Base-by-base conservation (phyloP, 2,888 invertebrate genomes). In the Neoascia interrupta region DNA sequence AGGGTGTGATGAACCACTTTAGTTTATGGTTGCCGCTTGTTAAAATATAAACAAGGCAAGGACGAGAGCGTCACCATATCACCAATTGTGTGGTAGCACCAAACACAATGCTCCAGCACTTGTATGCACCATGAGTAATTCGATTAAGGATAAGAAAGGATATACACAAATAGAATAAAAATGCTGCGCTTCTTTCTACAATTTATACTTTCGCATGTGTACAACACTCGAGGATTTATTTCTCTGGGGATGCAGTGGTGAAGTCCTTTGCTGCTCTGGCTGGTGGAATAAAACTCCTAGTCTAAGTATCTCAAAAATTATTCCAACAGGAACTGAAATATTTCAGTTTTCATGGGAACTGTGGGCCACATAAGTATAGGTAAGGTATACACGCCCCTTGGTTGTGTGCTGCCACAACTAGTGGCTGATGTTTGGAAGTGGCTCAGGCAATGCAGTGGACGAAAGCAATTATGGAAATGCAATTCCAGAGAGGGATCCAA, bases 301-400 rank as follows among this genome's bases (percentile, higher is more conserved):
- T 76, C 76, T 72, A 76, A 76, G 70, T 72, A 76, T 76, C 58
- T 76, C 63, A 64, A 72, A 76, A 76, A 64, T 76, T 76, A 76
- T 76, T 69, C 51, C 58, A 69, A 58, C 47, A 21, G 15, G 39
- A 15, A 39, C 49, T 39, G 58, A 68, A 21, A 56, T 56, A 61
- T 49, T 73, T 58, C 15, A 43, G 43, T 34, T 56, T 37, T 53
- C 53, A 37, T 31, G 18, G 4, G 13, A 31, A 28, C 6, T 3
- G 6, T 43, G 54, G 19, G 37, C 21, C 18, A 47, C 4, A 21
- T 31, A 45, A 70, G 34, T 23, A 43, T 43, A 45, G 23, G 36
- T 28, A 6, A 34, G 58, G 16, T 54, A 18, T 13, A 16, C 43
- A 1, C 13, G n/a, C 19, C 6, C 21, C 11, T 28, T 34, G 10